Conservation (phyloP, 2,888 invertebrate species). For the Branchipolynoe longqiensis region DNA sequence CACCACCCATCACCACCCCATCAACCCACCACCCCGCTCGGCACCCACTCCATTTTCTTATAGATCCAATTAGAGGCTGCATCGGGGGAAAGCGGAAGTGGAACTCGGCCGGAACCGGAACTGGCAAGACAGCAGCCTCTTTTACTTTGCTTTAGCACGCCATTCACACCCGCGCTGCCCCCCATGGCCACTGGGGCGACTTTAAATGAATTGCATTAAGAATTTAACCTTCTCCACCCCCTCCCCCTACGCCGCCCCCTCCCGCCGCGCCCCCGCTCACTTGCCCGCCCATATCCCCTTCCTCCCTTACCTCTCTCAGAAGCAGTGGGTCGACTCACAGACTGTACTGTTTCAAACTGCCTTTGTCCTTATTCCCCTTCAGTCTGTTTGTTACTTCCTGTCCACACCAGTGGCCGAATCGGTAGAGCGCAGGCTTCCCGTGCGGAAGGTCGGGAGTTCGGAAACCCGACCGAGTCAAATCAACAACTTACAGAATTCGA, state of each 20-base stretch:
- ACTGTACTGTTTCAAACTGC: too few species aligned
- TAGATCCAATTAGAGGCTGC: slow-evolving; percentile 1
- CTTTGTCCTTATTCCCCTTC: too few species aligned
- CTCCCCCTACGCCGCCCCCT: slow-evolving; percentile 1
- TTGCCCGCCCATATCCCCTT: too few species aligned
- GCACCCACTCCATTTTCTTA: not conserved
- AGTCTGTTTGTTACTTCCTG: too few species aligned
- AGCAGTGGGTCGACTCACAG: too few species aligned
- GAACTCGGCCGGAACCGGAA: too few species aligned
- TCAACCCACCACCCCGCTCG: not conserved
- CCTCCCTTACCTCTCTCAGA: not conserved
- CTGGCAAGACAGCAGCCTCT: not conserved
- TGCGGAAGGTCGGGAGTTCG: too few species aligned
- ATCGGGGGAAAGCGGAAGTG: not conserved
- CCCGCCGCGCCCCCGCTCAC: not conserved
- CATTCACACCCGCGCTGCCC: not conserved
- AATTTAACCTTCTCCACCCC: not conserved
- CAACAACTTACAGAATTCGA: too few species aligned
- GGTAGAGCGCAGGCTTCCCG: too few species aligned
- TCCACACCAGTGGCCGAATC: too few species aligned
- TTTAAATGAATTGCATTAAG: not conserved
- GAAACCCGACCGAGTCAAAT: too few species aligned
- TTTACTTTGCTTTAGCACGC: slow-evolving; percentile 7
- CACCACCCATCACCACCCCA: not conserved
- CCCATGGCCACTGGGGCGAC: not conserved